phyloP scores from a whole-genome alignment of 2,113 vertebrate species.

The Nycticebus coucang region DNA sequence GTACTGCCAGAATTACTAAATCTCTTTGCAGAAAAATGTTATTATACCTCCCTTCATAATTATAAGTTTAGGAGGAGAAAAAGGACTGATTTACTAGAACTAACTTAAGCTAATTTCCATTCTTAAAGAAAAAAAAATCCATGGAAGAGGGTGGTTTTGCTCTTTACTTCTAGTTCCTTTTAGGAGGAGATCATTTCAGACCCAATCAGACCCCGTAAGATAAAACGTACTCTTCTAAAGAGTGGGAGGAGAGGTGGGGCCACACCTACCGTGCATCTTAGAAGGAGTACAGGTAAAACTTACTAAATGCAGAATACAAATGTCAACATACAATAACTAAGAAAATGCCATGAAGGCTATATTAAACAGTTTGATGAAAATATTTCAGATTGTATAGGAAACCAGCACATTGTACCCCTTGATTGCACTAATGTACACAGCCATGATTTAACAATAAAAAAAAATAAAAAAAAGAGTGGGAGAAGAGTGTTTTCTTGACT shows the following conservation, averaged over 20 bases:
- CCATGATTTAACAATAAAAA: too few species aligned
- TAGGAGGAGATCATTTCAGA: neutral
- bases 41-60: slow-evolving; percentile 67
- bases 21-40: slow-evolving; percentile 69
- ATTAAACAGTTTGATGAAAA: too few species aligned
- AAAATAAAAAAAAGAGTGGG: neutral
- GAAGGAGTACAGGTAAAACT: too few species aligned
- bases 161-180: neutral
- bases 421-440: too few species aligned
- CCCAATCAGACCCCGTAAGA: neutral
- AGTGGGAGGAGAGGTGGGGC: neutral
- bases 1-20: slow-evolving; percentile 73
- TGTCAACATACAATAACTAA: too few species aligned
- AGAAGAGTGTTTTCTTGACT: neutral
- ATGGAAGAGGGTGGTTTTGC: neutral
- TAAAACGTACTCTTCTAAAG: neutral
- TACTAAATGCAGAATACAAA: too few species aligned
- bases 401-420: too few species aligned
- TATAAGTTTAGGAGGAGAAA: slow-evolving; percentile 64
- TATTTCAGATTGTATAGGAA: too few species aligned
- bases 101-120: slow-evolving; percentile 65
- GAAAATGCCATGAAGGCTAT: too few species aligned
- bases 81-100: slow-evolving; percentile 54
- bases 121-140: neutral
- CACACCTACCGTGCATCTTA: too few species aligned